These are phyloP conservation scores for Coenonympha glycerion DNA, from an alignment of 2,888 invertebrate species.

Conservation along the genomic window DNA sequence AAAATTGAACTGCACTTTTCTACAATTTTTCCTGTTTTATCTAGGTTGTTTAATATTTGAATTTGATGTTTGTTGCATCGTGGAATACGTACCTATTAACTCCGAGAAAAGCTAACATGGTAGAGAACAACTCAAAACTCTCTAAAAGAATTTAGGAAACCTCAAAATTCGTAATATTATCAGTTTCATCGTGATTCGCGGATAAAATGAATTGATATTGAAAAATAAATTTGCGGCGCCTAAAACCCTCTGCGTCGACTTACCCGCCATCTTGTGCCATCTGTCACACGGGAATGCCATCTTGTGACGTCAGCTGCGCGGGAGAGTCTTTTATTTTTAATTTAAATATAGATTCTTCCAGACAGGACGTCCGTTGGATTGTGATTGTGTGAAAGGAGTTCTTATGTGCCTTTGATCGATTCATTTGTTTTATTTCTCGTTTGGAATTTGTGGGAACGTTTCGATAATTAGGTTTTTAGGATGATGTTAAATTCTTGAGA, in stretches of 20 bases:
- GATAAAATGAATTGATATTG: neutral
- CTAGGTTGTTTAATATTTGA: too few relatives aligned
- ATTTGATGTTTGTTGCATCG: too few relatives aligned
- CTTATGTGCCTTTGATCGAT: slow-evolving; percentile 14
- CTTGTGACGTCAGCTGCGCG: slow-evolving; percentile 27
- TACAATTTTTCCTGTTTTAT: too few relatives aligned
- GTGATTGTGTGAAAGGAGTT: slow-evolving; percentile 21
- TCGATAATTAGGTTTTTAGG: neutral
- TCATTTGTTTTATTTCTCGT: slow-evolving; percentile 13
- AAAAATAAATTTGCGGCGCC: slow-evolving; percentile 6
- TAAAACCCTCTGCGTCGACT: neutral
- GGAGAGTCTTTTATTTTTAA: slow-evolving; percentile 24
- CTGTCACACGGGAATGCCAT: slow-evolving; percentile 17
- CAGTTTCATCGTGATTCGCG: too few relatives aligned
- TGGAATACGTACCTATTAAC: too few relatives aligned
- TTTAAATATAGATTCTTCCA: slow-evolving; percentile 24
- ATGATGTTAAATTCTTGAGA: neutral
- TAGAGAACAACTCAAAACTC: too few relatives aligned
- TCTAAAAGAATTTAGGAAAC: neutral
- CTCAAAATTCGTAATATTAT: too few relatives aligned
- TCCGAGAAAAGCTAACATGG: too few relatives aligned
- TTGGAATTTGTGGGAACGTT: slow-evolving; percentile 7
- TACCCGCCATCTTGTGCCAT: slow-evolving; percentile 9
- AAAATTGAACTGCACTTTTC: neutral
- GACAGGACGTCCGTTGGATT: slow-evolving; percentile 26